Conservation (phyloP, 2,888 invertebrate species). For the Tipula unca region DNA sequence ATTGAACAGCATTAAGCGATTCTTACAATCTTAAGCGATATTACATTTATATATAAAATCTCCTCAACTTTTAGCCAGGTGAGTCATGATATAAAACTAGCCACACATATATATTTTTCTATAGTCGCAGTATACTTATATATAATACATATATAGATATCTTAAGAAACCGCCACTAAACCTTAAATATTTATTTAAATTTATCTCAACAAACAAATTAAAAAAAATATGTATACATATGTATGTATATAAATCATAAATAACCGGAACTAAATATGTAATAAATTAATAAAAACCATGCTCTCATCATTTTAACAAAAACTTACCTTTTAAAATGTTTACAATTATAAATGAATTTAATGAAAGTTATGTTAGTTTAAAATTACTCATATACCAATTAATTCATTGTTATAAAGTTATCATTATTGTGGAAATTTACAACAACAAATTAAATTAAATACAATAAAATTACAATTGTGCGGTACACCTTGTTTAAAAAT, state of each 20-base stretch:
- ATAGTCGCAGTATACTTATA: too few relatives aligned
- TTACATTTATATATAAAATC: too few relatives aligned
- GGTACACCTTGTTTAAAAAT: conserved; percentile 9
- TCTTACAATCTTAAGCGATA: too few relatives aligned
- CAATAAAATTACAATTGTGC: conserved; percentile 1
- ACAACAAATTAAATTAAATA: not conserved
- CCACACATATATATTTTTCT: too few relatives aligned
- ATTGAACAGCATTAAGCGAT: too few relatives aligned
- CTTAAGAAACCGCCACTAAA: not conserved
- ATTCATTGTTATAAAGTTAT: not conserved
- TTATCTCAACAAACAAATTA: not conserved
- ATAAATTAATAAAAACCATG: not conserved
- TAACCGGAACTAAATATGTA: not conserved
- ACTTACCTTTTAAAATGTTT: not conserved
- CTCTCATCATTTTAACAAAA: not conserved
- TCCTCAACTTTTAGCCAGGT: too few relatives aligned
- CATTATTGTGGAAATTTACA: not conserved
- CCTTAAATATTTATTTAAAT: not conserved
- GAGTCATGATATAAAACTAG: too few relatives aligned
- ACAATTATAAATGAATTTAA: not conserved
- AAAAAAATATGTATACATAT: not conserved
- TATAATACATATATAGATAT: too few relatives aligned
- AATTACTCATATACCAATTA: not conserved
- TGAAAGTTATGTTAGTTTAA: not conserved
- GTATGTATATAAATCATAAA: not conserved